Evolutionary conservation across 2,888 invertebrate genomes (phyloP).

Genomic region (Copidosoma aretas): DNA sequence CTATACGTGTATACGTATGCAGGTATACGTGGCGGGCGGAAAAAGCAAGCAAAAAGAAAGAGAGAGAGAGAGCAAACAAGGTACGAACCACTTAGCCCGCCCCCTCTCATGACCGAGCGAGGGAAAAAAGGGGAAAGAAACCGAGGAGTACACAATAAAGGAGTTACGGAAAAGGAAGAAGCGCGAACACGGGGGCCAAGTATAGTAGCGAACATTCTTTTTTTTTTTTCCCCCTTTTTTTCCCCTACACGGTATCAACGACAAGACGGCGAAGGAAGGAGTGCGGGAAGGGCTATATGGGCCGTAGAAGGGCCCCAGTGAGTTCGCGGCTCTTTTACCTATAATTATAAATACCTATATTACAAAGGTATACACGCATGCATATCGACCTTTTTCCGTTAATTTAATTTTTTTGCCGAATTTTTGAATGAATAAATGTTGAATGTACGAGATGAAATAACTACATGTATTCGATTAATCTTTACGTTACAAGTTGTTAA

Average conservation of each 20-base stretch:
- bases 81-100: not conserved
- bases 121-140: not conserved
- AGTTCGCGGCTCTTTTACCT: no score
- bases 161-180: not conserved
- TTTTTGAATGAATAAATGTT: no score
- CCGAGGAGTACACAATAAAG: not conserved
- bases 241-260: conserved; percentile 1
- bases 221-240: not conserved
- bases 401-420: no score
- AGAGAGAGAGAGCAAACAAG: not conserved
- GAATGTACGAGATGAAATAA: no score
- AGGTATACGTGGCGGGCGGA: no score
- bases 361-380: no score
- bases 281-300: not conserved
- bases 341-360: no score
- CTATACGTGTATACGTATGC: no score
- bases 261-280: conserved; percentile 4
- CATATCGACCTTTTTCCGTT: no score
- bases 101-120: not conserved
- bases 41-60: not conserved
- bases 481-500: no score
- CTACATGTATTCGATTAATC: no score
- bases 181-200: not conserved
- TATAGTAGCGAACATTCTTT: conserved; percentile 17
- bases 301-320: no score